Evolutionary conservation across 2,113 vertebrate species (phyloP), one percentile per base, ranked within the genome.

Genomic region (Cyrtonyx montezumae): DNA sequence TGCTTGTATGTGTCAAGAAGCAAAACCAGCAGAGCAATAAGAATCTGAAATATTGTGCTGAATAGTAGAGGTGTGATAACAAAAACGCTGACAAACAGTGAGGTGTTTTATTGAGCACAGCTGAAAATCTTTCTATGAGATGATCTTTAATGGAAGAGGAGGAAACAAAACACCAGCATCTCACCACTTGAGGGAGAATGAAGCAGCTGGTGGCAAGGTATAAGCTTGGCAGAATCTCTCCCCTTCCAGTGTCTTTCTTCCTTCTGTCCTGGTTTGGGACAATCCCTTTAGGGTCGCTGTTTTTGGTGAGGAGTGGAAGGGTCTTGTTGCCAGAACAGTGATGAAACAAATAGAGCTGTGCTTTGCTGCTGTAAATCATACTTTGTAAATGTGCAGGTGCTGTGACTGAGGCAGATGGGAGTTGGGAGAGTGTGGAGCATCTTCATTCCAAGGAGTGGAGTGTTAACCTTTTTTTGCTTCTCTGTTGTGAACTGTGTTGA

Each of bases 51-150:
- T 95, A 93, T 7, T 42, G 82, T 84, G n/a, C 48, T 56, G 77
- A 75, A 87, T 67, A 96, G 91, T 73, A 86, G 74, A 91, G 88
- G 77, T 91, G 82, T 90, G 83, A 90, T 97, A 93, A 91, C 36
- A 7, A 87, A 96, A 85, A 79, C 43, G 59, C 79, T 5, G 12
- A 87, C 63, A 95, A 88, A 77, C 61, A 83, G 74, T 7, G 0
- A 78, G 88, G 81, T 88, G 62, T 92, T 96, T 95, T 95, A 95
- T 70, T 92, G 92, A 90, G 83, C 76, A 34, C 22, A 70, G 32
- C 46, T 88, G 84, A 95, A 95, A 82, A 70, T 75, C 84, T 95
- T 94, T 82, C 67, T 84, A 36, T 92, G 81, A 81, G 80, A 87
- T 2, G 1, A 46, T 91, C 82, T 95, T 82, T 92, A 93, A 95